Base-by-base conservation (phyloP, 2,113 vertebrate genomes). In the Malurus cyaneus region DNA sequence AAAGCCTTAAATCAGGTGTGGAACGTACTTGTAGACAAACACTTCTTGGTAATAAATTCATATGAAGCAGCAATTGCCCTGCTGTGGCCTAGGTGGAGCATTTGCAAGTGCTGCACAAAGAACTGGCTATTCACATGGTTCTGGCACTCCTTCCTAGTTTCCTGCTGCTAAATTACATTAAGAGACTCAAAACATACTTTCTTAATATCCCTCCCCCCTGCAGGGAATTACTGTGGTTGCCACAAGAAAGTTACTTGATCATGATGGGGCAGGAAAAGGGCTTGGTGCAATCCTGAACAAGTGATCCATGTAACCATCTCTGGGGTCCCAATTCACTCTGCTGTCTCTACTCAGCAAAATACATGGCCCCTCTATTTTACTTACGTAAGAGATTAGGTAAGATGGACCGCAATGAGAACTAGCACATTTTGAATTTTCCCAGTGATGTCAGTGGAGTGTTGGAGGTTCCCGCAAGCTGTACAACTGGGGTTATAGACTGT, bases 91-190 rank as follows among this genome's bases (percentile, higher is more conserved):
- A 96, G 90, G 91, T 93, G 82, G 61, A 88, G 77, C 61, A 81
- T 88, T 88, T 65, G 70, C 49, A 82, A 94, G 78, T 46, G 41
- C 80, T 1, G 8, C 56, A 94, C 91, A 95, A 80, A 95, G 91
- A 96, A 88, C 86, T 80, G 67, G 82, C 94, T 96, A 95, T 96
- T 96, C 94, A 92, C 79, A 93, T 56, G 52, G 31, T 93, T 93
- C 92, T 96, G 96, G 95, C 92, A 96, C 56, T 78, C 72, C 83
- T 84, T 92, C 92, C 65, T 71, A 64, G 92, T 86, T 96, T 96
- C 94, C 96, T 95, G 95, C 94, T 94, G 92, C 91, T 96, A 94
- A 93, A 96, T 96, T 95, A 94, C 91, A 95, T 94, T 95, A 96
- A 94, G 86, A 94, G 83, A 86, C 86, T 96, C 92, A 91, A 95